Percentiles rank a stretch among this genome's conserved stretches.
Evolutionary conservation across 2,888 invertebrate genomes (phyloP).

Genomic region (Eulithis testata): DNA sequence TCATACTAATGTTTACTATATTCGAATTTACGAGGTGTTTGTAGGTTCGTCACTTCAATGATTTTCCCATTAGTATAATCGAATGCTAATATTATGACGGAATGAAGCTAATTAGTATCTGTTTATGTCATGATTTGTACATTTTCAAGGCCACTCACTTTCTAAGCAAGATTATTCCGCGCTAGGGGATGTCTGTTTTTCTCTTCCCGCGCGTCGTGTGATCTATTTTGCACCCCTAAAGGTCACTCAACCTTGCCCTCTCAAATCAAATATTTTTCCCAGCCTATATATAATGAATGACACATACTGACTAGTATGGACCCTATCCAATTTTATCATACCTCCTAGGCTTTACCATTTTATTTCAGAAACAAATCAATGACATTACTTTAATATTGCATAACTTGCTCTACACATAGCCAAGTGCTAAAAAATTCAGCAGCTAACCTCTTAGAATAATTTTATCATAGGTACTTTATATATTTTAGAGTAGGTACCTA

Average conservation of each 20-base stretch:
- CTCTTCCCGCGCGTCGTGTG: slow-evolving; percentile 35
- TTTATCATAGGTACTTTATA: no score
- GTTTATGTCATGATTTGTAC: slow-evolving; percentile 24
- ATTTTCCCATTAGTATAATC: slow-evolving; percentile 35
- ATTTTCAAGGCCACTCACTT: not conserved
- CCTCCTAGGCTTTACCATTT: no score
- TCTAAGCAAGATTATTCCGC: not conserved
- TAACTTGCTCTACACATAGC: no score
- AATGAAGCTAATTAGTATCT: slow-evolving; percentile 30
- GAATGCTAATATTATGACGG: slow-evolving; percentile 25
- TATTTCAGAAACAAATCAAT: no score
- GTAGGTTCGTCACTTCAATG: slow-evolving; percentile 33
- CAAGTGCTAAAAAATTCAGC: no score
- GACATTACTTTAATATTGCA: no score
- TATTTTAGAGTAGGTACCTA: no score
- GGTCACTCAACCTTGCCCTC: slow-evolving; percentile 20
- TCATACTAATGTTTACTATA: slow-evolving; percentile 11
- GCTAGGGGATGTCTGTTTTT: not conserved
- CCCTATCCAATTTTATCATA: no score
- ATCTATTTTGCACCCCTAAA: slow-evolving; percentile 17
- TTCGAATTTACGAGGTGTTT: slow-evolving; percentile 12
- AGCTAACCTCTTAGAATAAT: no score
- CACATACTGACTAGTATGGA: not conserved
- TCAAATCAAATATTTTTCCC: slow-evolving; percentile 4
- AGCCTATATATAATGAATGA: not conserved